Conservation (phyloP, 2,797 vertebrate genomes). For the Zenarchopterus dispar region DNA sequence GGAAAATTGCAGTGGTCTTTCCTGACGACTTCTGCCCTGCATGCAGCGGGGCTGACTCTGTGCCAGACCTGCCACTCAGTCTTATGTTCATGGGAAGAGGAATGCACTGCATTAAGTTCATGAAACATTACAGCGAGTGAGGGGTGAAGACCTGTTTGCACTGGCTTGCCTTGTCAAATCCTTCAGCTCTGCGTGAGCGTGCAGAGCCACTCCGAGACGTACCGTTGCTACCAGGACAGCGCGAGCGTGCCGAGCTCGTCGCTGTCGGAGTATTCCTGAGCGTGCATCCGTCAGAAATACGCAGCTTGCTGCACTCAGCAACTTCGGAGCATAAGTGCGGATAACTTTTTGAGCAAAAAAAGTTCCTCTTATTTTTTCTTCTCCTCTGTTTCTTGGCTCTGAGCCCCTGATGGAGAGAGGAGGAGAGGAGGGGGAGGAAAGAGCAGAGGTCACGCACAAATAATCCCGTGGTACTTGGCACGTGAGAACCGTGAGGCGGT, state of each 20-base stretch:
- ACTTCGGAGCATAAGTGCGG: conserved; percentile 45
- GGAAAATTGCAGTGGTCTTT: conserved; percentile 47
- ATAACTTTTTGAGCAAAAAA: conserved; percentile 55
- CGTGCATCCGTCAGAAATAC: neutral
- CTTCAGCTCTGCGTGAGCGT: conserved; percentile 43
- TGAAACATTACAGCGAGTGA: conserved; percentile 69
- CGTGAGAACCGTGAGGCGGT: conserved; percentile 73
- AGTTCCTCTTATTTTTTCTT: conserved; percentile 33
- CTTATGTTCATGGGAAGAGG: conserved; percentile 52
- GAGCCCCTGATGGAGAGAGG: conserved; percentile 45
- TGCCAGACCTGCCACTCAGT: conserved; percentile 62
- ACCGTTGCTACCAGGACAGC: conserved; percentile 27
- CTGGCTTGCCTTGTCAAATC: conserved; percentile 56
- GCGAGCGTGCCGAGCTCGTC: no score
- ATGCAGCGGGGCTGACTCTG: conserved; percentile 50
- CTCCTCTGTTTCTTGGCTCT: conserved; percentile 57
- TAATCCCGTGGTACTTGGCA: conserved; percentile 66
- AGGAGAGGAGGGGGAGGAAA: conserved; percentile 26
- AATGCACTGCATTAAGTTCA: conserved; percentile 70
- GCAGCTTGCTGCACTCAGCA: conserved; percentile 32
- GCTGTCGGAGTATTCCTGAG: no score
- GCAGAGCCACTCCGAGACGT: conserved; percentile 20
- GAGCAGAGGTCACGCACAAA: conserved; percentile 69
- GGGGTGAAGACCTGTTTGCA: conserved; percentile 64
- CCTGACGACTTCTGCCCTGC: conserved; percentile 66